Conservation (phyloP, 2,113 vertebrate species). For the Salvator merianae region DNA sequence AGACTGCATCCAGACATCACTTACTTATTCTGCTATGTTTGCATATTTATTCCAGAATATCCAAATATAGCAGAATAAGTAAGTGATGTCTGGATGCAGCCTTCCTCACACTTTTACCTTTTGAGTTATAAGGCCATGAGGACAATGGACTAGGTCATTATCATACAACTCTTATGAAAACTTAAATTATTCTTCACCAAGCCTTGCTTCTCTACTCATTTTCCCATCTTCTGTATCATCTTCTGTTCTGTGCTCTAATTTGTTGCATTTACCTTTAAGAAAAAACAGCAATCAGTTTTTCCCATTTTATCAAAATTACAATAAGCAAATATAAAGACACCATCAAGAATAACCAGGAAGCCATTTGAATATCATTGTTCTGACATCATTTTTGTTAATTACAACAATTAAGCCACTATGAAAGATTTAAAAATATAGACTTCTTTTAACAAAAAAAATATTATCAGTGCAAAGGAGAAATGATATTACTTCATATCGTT, state of each 20-base stretch:
- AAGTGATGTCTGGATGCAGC: too few relatives aligned
- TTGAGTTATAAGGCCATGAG: too few relatives aligned
- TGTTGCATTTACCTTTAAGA: not conserved
- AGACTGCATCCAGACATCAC: too few relatives aligned
- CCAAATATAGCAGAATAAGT: too few relatives aligned
- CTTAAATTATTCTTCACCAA: not conserved
- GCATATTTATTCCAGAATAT: too few relatives aligned
- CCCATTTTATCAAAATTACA: not conserved
- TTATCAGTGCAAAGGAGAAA: not conserved
- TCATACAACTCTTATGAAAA: not conserved
- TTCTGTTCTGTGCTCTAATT: not conserved
- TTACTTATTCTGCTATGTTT: too few relatives aligned
- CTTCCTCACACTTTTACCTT: too few relatives aligned
- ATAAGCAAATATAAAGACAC: too few relatives aligned
- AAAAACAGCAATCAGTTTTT: not conserved
- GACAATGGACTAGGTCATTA: too few relatives aligned
- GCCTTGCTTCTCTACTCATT: not conserved
- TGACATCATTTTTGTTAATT: not conserved
- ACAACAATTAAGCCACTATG: not conserved
- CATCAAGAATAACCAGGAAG: constrained; percentile 13
- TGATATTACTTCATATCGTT: not conserved
- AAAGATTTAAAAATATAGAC: not conserved
- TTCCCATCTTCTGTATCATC: not conserved
- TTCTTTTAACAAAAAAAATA: not conserved
- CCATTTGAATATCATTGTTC: constrained; percentile 12